A percentile compares a stretch with the other conserved stretches of the same genome.
Evolutionary conservation across 2,888 invertebrate species (phyloP).

Genomic region (Ennomos erosarius): DNA sequence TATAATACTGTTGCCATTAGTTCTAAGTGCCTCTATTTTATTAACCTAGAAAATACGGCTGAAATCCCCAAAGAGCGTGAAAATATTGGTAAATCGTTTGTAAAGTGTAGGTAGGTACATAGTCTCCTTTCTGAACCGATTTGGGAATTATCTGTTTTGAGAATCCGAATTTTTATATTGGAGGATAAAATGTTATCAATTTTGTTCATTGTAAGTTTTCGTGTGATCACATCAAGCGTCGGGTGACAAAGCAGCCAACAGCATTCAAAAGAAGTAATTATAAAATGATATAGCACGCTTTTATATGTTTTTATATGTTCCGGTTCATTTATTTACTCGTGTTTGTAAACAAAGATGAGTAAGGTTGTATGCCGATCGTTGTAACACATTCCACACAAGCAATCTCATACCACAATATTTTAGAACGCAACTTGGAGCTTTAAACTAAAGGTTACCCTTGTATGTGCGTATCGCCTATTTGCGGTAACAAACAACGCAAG

Average conservation of each 20-base stretch:
- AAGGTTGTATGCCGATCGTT: too few relatives aligned
- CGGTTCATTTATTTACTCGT: too few relatives aligned
- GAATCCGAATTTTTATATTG: too few relatives aligned
- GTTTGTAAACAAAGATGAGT: too few relatives aligned
- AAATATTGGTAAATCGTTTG: not conserved
- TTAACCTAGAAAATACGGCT: not conserved
- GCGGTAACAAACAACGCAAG: conserved; percentile 7
- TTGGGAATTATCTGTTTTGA: not conserved
- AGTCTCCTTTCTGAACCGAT: not conserved
- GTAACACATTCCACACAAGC: too few relatives aligned
- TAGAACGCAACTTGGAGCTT: not conserved
- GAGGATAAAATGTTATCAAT: too few relatives aligned
- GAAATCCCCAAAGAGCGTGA: not conserved
- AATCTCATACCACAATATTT: conserved; percentile 1
- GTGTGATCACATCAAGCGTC: too few relatives aligned
- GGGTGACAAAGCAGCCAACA: too few relatives aligned
- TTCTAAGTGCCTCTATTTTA: not conserved
- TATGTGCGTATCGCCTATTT: conserved; percentile 4
- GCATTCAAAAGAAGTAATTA: too few relatives aligned
- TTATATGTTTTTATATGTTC: too few relatives aligned
- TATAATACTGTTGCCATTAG: not conserved
- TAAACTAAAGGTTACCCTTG: not conserved
- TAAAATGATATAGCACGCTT: too few relatives aligned
- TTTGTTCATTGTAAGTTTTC: too few relatives aligned
- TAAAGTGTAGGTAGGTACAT: not conserved